Evolutionary conservation across 2,113 vertebrate genomes (phyloP).

Genomic region (Strigops habroptila): DNA sequence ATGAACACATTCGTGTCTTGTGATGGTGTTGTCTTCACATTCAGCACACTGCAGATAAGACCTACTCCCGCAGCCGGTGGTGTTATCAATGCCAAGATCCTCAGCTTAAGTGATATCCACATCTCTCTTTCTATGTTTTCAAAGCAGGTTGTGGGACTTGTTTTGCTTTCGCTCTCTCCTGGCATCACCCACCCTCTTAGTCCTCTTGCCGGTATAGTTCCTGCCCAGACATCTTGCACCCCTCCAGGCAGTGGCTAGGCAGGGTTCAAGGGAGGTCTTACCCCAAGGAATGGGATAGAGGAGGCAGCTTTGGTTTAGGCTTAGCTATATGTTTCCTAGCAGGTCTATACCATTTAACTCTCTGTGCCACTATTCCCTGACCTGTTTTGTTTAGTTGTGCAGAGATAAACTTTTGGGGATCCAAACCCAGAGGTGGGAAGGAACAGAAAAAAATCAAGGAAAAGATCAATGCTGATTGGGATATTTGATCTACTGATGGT

Average conservation of each 20-base stretch:
- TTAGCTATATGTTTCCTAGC: not conserved
- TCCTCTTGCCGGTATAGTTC: not conserved
- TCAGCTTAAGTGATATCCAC: not conserved
- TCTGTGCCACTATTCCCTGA: not conserved
- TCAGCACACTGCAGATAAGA: not conserved
- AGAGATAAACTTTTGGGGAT: not conserved
- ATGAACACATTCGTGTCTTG: not conserved
- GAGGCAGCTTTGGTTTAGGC: not conserved
- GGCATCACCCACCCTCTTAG: not conserved
- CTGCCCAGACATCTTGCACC: not conserved
- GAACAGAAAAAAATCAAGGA: not conserved
- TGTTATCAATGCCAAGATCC: not conserved
- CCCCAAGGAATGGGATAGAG: not conserved
- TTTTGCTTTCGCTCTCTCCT: not conserved
- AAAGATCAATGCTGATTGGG: not conserved
- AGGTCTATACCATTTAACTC: not conserved
- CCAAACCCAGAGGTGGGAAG: not conserved
- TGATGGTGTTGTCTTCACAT: not conserved
- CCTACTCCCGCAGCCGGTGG: accelerated
- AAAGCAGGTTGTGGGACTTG: not conserved
- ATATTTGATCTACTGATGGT: not conserved
- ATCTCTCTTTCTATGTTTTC: not conserved
- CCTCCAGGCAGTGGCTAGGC: not conserved
- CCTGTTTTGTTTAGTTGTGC: not conserved
- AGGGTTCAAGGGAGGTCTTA: not conserved